Evolutionary conservation across 2,113 vertebrate species (phyloP).

Genomic region (Rhodinocichla rosea): DNA sequence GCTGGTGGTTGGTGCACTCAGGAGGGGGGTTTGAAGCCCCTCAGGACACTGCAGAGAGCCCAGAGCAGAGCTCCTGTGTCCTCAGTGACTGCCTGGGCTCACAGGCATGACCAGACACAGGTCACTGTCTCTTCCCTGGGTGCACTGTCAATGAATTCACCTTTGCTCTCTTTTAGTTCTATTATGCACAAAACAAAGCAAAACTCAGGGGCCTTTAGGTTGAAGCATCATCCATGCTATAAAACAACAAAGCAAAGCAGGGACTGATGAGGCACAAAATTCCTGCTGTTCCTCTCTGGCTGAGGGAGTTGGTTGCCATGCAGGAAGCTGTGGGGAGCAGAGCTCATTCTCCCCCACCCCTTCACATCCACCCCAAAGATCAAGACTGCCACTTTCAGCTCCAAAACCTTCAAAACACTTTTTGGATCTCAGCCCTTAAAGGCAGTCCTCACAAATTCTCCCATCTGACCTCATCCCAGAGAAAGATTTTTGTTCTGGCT

Average conservation of each 20-base stretch:
- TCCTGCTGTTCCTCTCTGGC: neutral
- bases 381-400: neutral
- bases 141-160: neutral
- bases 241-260: neutral
- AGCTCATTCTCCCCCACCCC: neutral
- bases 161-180: neutral
- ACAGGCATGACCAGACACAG: rapidly evolving
- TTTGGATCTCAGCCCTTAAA: neutral
- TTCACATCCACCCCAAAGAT: neutral
- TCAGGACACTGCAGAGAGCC: neutral
- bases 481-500: neutral
- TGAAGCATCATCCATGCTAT: neutral
- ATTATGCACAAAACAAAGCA: neutral
- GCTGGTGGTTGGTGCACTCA: neutral
- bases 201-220: neutral
- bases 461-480: neutral
- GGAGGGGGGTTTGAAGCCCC: neutral
- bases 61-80: neutral
- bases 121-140: neutral
- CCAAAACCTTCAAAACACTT: neutral
- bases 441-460: neutral
- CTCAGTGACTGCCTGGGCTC: neutral
- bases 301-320: rapidly evolving
- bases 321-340: neutral
- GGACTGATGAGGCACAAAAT: neutral